These are phyloP conservation scores for Mellilla xanthometata DNA, from an alignment of 2,888 invertebrate genomes.

Conservation along the genomic window DNA sequence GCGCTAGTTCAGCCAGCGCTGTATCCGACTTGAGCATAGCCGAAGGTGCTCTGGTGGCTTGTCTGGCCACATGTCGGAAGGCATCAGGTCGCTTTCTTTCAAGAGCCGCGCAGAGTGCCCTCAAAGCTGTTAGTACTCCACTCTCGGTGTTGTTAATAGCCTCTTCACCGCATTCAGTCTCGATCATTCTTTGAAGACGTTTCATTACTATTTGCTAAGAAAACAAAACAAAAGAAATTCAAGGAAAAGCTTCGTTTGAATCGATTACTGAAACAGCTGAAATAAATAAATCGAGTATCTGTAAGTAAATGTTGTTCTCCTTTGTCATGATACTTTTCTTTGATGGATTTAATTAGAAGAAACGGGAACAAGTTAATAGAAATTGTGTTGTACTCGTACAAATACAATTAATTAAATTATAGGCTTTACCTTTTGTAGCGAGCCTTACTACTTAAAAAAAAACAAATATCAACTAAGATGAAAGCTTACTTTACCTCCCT, in stretches of 20 bases:
- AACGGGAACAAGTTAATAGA: background rate
- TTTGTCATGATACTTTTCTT: background rate
- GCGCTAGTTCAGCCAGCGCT: constrained; percentile 83
- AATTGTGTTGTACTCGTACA: too few relatives aligned
- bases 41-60: constrained; percentile 84
- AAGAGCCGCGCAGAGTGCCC: constrained; percentile 85
- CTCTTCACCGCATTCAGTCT: constrained; percentile 80
- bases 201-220: constrained; percentile 72
- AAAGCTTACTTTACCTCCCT: too few relatives aligned
- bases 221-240: constrained; percentile 5
- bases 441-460: too few relatives aligned
- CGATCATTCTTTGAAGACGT: constrained; percentile 71
- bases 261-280: background rate
- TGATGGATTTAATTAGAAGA: background rate
- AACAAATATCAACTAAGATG: too few relatives aligned
- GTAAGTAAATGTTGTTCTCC: background rate
- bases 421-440: too few relatives aligned
- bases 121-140: constrained; percentile 67
- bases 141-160: constrained; percentile 72
- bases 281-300: background rate
- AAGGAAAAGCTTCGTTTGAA: too few relatives aligned
- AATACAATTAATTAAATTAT: too few relatives aligned
- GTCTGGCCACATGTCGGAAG: constrained; percentile 87
- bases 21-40: constrained; percentile 84
- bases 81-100: constrained; percentile 91